Percentiles rank a stretch among this genome's conserved stretches.
Conservation (phyloP, 1,140 invertebrate genomes). For the Orius insidiosus region DNA sequence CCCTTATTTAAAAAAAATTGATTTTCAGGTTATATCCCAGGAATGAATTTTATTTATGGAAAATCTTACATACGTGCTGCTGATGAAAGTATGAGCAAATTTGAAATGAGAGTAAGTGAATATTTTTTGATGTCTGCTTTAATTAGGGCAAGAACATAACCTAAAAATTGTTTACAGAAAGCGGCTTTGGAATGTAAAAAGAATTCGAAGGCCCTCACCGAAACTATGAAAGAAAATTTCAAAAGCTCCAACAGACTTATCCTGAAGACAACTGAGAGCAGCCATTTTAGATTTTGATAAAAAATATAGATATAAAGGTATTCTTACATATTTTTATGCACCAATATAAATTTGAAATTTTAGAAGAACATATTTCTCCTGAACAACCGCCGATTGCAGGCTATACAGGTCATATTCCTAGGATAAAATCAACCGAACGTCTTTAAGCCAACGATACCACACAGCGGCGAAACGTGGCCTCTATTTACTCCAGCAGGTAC, state of each 20-base stretch:
- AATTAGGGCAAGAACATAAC: not conserved
- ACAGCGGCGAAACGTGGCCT: slow-evolving; percentile 45
- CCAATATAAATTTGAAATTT: slow-evolving; percentile 6
- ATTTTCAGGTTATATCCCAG: slow-evolving; percentile 37
- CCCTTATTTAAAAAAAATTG: slow-evolving; percentile 1
- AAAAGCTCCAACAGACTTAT: slow-evolving; percentile 33
- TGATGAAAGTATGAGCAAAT: slow-evolving; percentile 47
- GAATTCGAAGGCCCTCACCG: slow-evolving; percentile 8
- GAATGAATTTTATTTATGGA: slow-evolving; percentile 40
- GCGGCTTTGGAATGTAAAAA: slow-evolving; percentile 12
- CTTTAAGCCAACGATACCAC: slow-evolving; percentile 44
- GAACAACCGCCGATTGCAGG: slow-evolving; percentile 51
- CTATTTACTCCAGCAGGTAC: slow-evolving; percentile 36
- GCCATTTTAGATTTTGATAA: slow-evolving; percentile 30
- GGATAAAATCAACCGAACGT: slow-evolving; percentile 44
- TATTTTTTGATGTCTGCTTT: not conserved
- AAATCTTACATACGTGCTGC: slow-evolving; percentile 48
- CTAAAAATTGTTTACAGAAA: not conserved
- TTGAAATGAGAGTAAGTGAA: slow-evolving; percentile 23
- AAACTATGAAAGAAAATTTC: slow-evolving; percentile 29
- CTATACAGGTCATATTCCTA: slow-evolving; percentile 52
- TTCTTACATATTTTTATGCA: not conserved
- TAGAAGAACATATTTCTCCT: slow-evolving; percentile 45
- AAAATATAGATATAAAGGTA: slow-evolving; percentile 35
- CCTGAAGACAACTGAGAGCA: slow-evolving; percentile 30